A percentile compares a stretch with the other conserved stretches of the same genome.
Conservation (phyloP, 30 jellyfish, hydroid and myxozoan genomes). For the Morbakka virulenta region DNA sequence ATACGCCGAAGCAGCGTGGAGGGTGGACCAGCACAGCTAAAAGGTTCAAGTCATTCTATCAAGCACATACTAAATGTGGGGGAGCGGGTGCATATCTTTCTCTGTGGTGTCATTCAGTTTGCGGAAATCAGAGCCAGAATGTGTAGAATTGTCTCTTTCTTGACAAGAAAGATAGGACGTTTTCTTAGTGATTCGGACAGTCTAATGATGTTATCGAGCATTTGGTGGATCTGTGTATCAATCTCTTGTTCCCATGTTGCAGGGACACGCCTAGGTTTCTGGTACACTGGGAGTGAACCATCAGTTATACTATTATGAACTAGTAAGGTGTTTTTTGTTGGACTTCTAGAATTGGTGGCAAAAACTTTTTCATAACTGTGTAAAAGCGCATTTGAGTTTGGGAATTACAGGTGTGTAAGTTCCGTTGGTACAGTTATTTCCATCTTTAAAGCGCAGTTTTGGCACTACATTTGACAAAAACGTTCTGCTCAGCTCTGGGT, state of each 20-base stretch:
- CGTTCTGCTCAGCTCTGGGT: no score
- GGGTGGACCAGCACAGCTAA: slow-evolving; percentile 37
- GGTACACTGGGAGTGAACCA: neutral
- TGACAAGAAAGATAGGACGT: slow-evolving; percentile 34
- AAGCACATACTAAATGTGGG: slow-evolving; percentile 46
- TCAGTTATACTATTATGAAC: neutral
- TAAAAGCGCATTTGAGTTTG: no score
- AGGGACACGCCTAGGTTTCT: slow-evolving; percentile 10
- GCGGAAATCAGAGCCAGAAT: no score
- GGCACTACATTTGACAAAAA: no score
- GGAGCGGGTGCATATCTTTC: no score
- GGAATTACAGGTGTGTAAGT: no score
- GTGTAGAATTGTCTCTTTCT: no score
- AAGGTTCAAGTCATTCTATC: slow-evolving; percentile 40
- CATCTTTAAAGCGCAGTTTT: no score
- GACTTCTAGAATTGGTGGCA: slow-evolving; percentile 1
- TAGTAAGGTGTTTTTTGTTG: neutral
- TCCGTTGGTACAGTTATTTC: no score
- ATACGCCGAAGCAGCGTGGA: slow-evolving; percentile 33
- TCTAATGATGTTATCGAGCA: slow-evolving; percentile 33
- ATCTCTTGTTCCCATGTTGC: slow-evolving; percentile 13
- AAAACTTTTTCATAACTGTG: slow-evolving; percentile 2
- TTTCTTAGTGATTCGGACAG: slow-evolving; percentile 59
- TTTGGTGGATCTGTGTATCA: no score
- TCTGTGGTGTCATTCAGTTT: no score